phyloP scores from a whole-genome alignment of 2,888 invertebrate genomes.

The Matsumyia berberina region DNA sequence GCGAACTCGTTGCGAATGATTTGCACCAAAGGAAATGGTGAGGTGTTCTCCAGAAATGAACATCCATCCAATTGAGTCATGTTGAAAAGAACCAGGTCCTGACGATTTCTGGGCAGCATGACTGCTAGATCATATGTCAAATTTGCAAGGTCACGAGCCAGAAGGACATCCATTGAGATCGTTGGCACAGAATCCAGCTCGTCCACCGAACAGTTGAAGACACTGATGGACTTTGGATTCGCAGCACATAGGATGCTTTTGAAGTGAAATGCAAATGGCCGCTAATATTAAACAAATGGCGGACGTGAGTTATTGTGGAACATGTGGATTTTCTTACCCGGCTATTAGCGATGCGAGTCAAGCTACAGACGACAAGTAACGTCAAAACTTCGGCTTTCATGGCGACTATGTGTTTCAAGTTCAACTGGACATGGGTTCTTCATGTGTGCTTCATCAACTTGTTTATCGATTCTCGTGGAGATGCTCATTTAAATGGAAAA shows the following conservation, averaged over 20 bases:
- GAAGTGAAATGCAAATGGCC: slow-evolving; percentile 48
- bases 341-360: background rate
- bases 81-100: slow-evolving; percentile 34
- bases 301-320: background rate
- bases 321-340: background rate
- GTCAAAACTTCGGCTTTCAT: background rate
- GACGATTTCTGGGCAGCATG: background rate
- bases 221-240: slow-evolving; percentile 2
- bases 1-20: slow-evolving; percentile 59
- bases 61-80: slow-evolving; percentile 48
- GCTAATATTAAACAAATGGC: slow-evolving; percentile 13
- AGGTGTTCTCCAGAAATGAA: slow-evolving; percentile 43
- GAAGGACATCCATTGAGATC: background rate
- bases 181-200: background rate
- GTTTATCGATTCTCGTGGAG: background rate
- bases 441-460: background rate
- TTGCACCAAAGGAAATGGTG: slow-evolving; percentile 31
- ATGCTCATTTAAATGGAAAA: background rate
- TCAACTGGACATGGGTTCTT: background rate
- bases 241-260: background rate
- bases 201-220: slow-evolving; percentile 19
- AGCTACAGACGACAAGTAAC: background rate
- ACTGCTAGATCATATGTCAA: slow-evolving; percentile 18
- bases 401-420: background rate
- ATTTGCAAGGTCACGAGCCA: background rate